phyloP scores from a whole-genome alignment of 2,888 invertebrate species.

The Nymphalis polychloros region DNA sequence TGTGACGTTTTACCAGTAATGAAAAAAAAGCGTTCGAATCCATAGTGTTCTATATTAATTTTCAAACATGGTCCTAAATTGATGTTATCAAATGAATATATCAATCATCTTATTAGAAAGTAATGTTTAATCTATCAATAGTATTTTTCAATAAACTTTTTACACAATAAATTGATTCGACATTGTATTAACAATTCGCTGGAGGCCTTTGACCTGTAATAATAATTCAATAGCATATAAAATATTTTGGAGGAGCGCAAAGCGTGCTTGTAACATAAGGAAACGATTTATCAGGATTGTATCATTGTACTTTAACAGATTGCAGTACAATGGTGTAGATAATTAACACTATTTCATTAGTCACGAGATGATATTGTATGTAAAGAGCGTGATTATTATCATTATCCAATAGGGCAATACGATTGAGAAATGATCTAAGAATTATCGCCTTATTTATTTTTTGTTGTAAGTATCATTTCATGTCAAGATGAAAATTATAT shows the following conservation, averaged over 20 bases:
- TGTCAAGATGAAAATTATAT: slow-evolving; percentile 3
- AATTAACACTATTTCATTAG: slow-evolving; percentile 60
- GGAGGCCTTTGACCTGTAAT: slow-evolving; percentile 39
- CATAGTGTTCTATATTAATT: background rate
- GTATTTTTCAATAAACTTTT: background rate
- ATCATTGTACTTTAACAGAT: slow-evolving; percentile 61
- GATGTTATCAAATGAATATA: too few species aligned
- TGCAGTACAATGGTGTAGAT: slow-evolving; percentile 58
- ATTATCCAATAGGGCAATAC: slow-evolving; percentile 41
- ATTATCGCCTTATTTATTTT: slow-evolving; percentile 34
- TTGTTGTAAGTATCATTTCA: background rate
- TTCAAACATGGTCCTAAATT: too few species aligned
- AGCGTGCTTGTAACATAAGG: slow-evolving; percentile 46
- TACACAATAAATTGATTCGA: slow-evolving; percentile 15
- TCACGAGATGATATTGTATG: slow-evolving; percentile 52
- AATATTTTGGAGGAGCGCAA: slow-evolving; percentile 39
- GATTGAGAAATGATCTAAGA: slow-evolving; percentile 56
- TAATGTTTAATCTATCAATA: slow-evolving; percentile 14
- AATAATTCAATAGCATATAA: slow-evolving; percentile 40
- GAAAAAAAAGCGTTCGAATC: background rate
- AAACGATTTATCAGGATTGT: slow-evolving; percentile 58
- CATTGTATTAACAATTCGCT: slow-evolving; percentile 33
- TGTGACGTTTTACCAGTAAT: slow-evolving; percentile 9
- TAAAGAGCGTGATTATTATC: slow-evolving; percentile 42
- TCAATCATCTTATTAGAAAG: background rate